These are phyloP conservation scores for Mercenaria mercenaria DNA, from an alignment of 1,140 invertebrate genomes.

Conservation along the genomic window DNA sequence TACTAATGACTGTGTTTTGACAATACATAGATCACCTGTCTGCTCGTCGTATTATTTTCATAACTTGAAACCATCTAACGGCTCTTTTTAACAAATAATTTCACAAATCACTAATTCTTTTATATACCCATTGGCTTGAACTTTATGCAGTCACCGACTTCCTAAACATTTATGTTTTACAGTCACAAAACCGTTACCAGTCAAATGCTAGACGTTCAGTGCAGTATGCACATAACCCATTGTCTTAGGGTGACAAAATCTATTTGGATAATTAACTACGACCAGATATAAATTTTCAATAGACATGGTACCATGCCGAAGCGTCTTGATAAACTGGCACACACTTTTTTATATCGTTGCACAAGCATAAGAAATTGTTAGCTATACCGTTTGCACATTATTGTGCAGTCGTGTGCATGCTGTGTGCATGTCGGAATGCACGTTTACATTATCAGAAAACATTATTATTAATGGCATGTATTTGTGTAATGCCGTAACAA, in stretches of 20 bases:
- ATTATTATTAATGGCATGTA: too few relatives aligned
- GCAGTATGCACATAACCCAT: not conserved
- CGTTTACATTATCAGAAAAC: too few relatives aligned
- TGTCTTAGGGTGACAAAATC: not conserved
- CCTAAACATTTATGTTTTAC: not conserved
- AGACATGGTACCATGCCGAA: not conserved
- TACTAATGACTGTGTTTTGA: not conserved
- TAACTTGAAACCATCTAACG: not conserved
- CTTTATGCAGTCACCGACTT: not conserved
- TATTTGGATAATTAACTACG: not conserved
- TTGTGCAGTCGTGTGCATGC: too few relatives aligned
- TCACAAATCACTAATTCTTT: constrained; percentile 10
- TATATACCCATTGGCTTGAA: not conserved
- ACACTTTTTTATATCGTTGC: not conserved
- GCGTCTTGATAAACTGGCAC: not conserved
- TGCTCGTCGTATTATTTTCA: not conserved
- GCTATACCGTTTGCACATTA: too few relatives aligned
- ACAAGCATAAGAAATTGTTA: not conserved
- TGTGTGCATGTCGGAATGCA: too few relatives aligned
- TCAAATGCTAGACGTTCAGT: not conserved
- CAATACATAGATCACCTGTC: not conserved
- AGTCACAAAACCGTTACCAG: not conserved
- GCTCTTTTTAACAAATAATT: constrained; percentile 1
- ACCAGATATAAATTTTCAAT: not conserved
- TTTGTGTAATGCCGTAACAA: too few relatives aligned